A percentile compares a stretch with the other conserved stretches of the same genome.
Conservation (phyloP, 2,113 vertebrate genomes). For the Mustela nigripes region DNA sequence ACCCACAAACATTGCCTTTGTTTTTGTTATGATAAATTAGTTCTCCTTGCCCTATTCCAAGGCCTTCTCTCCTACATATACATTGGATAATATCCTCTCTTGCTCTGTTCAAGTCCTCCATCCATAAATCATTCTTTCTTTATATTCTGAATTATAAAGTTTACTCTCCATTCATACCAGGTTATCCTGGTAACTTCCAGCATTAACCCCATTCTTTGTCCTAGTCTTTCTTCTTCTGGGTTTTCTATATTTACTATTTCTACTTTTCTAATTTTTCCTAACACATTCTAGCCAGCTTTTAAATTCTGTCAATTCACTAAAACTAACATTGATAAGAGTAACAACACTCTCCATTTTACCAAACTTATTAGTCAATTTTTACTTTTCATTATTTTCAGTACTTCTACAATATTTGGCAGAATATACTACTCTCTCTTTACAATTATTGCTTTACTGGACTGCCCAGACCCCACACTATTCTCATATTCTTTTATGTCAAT, state of each 20-base stretch:
- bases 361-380: background rate
- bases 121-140: background rate
- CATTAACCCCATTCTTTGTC: background rate
- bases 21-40: background rate
- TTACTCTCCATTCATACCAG: background rate
- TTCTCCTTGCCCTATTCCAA: background rate
- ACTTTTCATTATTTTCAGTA: background rate
- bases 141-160: background rate
- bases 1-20: background rate
- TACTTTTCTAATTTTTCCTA: background rate
- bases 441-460: background rate
- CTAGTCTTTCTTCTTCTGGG: too few species aligned
- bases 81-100: background rate
- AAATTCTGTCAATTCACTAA: background rate
- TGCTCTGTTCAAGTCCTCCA: background rate
- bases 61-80: too few species aligned
- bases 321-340: background rate
- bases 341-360: rapidly evolving
- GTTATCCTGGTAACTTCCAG: background rate
- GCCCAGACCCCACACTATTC: background rate
- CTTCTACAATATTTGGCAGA: background rate
- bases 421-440: background rate
- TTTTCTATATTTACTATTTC: background rate
- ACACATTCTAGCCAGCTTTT: background rate
- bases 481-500: background rate